A percentile compares a stretch with the other conserved stretches of the same genome.
Evolutionary conservation across 2,113 vertebrate genomes (phyloP).

Genomic region (Gasterosteus nipponicus): DNA sequence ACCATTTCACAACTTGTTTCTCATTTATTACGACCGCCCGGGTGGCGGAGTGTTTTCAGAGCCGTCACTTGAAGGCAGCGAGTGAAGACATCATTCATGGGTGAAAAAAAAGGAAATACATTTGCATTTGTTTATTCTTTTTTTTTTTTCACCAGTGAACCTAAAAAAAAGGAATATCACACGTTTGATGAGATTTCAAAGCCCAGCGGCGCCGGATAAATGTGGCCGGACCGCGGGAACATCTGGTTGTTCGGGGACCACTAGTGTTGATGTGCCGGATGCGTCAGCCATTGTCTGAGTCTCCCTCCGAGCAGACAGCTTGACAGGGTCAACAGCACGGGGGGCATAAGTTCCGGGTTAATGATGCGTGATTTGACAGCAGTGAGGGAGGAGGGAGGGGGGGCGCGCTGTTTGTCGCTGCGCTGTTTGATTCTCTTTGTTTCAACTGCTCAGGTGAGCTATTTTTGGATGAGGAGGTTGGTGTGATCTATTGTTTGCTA

Average conservation of each 20-base stretch:
- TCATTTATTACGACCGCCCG: conserved; percentile 25
- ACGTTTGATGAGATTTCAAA: conserved; percentile 60
- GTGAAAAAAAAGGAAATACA: conserved; percentile 10
- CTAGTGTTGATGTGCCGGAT: not conserved
- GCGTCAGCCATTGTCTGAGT: conserved; percentile 38
- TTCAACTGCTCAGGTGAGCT: conserved; percentile 5
- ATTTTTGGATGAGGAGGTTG: conserved; percentile 16
- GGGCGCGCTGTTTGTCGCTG: conserved; percentile 8
- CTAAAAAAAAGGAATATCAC: conserved; percentile 42
- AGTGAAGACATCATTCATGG: conserved; percentile 34
- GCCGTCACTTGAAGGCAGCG: conserved; percentile 20
- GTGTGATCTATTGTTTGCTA: not conserved
- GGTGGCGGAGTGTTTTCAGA: conserved; percentile 24
- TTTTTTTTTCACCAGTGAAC: conserved; percentile 37
- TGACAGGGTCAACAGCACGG: conserved; percentile 38
- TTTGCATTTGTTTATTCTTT: not conserved
- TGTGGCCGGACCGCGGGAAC: conserved; percentile 32
- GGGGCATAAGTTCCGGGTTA: conserved; percentile 40
- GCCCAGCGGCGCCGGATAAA: conserved; percentile 33
- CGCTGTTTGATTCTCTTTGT: conserved; percentile 15
- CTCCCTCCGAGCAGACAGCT: conserved; percentile 20
- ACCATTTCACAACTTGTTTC: conserved; percentile 28
- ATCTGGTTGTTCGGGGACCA: conserved; percentile 32
- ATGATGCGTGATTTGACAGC: conserved; percentile 53
- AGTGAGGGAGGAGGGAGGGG: not conserved